Base-by-base conservation (phyloP, 2,888 invertebrate genomes). In the Eustalomyia histrio region DNA sequence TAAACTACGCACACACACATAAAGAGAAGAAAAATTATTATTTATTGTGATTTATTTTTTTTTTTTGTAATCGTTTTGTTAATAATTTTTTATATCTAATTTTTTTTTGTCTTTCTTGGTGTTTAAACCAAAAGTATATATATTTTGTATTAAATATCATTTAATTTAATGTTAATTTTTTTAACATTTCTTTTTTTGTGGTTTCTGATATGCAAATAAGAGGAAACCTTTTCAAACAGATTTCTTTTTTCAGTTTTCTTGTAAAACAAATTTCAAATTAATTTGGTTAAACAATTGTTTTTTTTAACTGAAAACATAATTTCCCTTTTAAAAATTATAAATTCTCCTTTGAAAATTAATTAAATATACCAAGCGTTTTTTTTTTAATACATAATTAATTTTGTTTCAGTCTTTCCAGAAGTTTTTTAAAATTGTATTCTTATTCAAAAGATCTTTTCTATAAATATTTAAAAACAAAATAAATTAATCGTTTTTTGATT, bases 371-470 rank as follows among this genome's bases (percentile, higher is more conserved):
- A 82, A 80, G 82, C 79, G 18, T 80, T 76, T 21, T 53, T 65
- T 82, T 29, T 65, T 76, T 64, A 81, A 86, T 86, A 84, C 83
- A 87, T 86, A 85, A 84, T 86, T 84, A 86, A 88, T 86, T 88
- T 85, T 84, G 83, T 85, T 85, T 86, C 83, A 84, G 84, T 85
- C 84, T 85, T 84, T 79, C 82, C 83, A 81, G 74, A 82, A 81
- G 73, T 68, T 78, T 78, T 79, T 21, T 69, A 60, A 64, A 63
- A 21, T 16, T 39, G 55, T 33, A 21, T 16, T 43, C 65, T 67
- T 72, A 47, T 65, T 65, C 72, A 68, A 76, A 83, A 80, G 65
- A 43, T 61, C 7, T 29, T 8, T 83, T 47, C 14, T 47, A 47
- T n/a, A 47, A n/a, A 47, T n/a, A 47, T 47, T 47, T n/a, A n/a